Evolutionary conservation across 2,797 vertebrate genomes (phyloP), one percentile per base, ranked within the genome.

Genomic region (Urophycis tenuis): DNA sequence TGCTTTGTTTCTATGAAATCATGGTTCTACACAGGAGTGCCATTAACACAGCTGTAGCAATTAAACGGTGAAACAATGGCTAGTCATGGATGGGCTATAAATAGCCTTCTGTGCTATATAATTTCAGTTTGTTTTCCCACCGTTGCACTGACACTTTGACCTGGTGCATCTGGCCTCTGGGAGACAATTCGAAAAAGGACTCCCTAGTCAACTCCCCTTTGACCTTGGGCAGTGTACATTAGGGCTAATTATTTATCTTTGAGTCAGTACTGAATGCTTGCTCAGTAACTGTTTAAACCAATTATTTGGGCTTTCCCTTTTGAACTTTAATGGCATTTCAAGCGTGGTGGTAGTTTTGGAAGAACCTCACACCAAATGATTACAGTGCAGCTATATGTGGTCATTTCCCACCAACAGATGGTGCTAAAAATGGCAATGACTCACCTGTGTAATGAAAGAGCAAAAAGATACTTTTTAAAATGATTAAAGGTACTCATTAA

Each of bases 341-440:
- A 60, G 45, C 22, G 53, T 9, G 53, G 22, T 60, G 45, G n/a
- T 60, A 60, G 39, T 41, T 41, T 8, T 60, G 25, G 60, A 29
- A 67, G 60, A 29, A 10, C 25, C 60, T 29, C 60, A 67, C 60
- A 67, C 60, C 12, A 11, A 67, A 67, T 12, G 25, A 67, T 11
- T 67, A 67, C 25, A 67, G 60, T 29, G 31, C 19, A 82, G 86
- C 89, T 85, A 89, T 76, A 87, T 85, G 79, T 74, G 87, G 85
- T 36, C 78, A 53, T 76, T 78, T 81, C 76, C 78, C 78, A 77
- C 88, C 88, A 87, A 91, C 84, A 91, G 89, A 89, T 91, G 91
- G 89, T 85, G 87, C 83, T 87, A 32, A 82, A 77, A 82, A 77
- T 72, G 72, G 78, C 80, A 81, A 72, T 74, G 82, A 71, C 29